Conservation (phyloP, 1,140 invertebrate species). For the Euschistus heros region DNA sequence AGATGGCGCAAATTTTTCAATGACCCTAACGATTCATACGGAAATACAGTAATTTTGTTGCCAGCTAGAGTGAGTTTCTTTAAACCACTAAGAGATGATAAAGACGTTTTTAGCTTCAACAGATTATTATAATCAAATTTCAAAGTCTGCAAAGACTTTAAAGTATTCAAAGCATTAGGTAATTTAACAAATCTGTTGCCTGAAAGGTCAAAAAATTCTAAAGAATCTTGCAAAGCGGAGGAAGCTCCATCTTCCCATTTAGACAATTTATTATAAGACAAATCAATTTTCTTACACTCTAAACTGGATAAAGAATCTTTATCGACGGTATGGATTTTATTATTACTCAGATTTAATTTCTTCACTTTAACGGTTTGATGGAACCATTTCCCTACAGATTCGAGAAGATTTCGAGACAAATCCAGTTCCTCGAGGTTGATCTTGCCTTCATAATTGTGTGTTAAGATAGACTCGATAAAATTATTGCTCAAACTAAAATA, state of each 20-base stretch:
- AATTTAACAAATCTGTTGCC: slow-evolving; percentile 59
- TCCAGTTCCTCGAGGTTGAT: slow-evolving; percentile 65
- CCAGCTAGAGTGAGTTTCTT: slow-evolving; percentile 67
- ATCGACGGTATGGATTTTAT: slow-evolving; percentile 52
- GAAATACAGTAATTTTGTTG: slow-evolving; percentile 62
- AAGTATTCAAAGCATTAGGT: slow-evolving; percentile 51
- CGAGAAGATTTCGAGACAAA: slow-evolving; percentile 67
- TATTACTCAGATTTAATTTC: slow-evolving; percentile 67
- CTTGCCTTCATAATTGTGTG: slow-evolving; percentile 39
- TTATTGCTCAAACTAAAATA: slow-evolving; percentile 73
- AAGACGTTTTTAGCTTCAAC: slow-evolving; percentile 39
- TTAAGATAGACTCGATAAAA: slow-evolving; percentile 50
- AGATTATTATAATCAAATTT: slow-evolving; percentile 73
- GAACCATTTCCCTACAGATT: slow-evolving; percentile 45
- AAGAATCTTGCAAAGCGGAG: slow-evolving; percentile 50
- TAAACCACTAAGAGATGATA: slow-evolving; percentile 46
- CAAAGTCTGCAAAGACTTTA: slow-evolving; percentile 58
- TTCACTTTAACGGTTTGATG: slow-evolving; percentile 58
- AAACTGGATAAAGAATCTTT: slow-evolving; percentile 53
- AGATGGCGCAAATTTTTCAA: slow-evolving; percentile 62
- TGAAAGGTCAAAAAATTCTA: slow-evolving; percentile 75
- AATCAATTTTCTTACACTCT: slow-evolving; percentile 56
- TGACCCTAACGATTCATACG: slow-evolving; percentile 50
- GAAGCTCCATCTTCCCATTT: slow-evolving; percentile 58
- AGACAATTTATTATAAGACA: slow-evolving; percentile 64